Evolutionary conservation across 2,113 vertebrate genomes (phyloP).

Genomic region (Capreolus pygargus): DNA sequence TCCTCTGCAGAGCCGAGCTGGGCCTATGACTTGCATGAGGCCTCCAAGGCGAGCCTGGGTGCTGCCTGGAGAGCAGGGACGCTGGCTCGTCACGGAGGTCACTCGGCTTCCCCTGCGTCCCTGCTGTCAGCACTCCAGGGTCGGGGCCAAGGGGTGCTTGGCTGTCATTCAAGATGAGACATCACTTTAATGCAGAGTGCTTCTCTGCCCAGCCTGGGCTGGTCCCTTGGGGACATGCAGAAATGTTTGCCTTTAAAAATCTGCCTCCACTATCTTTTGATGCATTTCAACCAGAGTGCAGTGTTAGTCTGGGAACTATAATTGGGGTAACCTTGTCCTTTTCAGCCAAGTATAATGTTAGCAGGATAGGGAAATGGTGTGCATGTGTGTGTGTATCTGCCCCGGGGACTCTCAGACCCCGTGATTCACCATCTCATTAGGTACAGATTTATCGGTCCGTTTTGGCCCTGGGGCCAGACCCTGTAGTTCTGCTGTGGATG

Average conservation of each 20-base stretch:
- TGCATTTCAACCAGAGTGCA: constrained; percentile 17
- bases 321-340: background rate
- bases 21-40: background rate
- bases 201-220: background rate
- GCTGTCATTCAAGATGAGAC: constrained; percentile 34
- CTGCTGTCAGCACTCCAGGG: background rate
- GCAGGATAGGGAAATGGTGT: background rate
- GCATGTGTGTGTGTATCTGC: background rate
- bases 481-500: background rate
- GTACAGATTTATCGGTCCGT: background rate
- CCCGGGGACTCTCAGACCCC: background rate
- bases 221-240: background rate
- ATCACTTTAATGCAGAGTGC: background rate
- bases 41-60: background rate
- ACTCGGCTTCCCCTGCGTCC: background rate
- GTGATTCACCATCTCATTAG: background rate
- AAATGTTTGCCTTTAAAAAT: constrained; percentile 31
- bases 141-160: background rate
- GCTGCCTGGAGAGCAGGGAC: background rate
- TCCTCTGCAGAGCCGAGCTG: background rate
- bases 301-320: background rate
- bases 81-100: background rate
- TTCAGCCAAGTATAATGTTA: background rate
- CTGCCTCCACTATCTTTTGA: background rate
- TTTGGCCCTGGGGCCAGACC: background rate